A percentile compares a stretch with the other conserved stretches of the same genome.
Evolutionary conservation across 2,113 vertebrate genomes (phyloP).

Genomic region (Peromyscus polionotus): DNA sequence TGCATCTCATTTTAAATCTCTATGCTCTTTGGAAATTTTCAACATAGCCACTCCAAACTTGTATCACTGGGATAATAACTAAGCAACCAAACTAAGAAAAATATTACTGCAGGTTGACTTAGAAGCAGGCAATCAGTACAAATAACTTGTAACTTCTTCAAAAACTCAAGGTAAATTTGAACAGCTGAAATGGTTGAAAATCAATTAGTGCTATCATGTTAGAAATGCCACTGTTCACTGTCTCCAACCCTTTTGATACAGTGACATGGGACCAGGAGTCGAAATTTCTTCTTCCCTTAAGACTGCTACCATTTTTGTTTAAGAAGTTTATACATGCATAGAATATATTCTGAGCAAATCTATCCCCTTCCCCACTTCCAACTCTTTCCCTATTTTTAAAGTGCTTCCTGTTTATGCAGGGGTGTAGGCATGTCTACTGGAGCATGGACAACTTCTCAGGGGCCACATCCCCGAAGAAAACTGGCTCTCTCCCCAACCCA

Average conservation of each 20-base stretch:
- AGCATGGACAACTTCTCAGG: neutral
- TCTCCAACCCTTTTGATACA: neutral
- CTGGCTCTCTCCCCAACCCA: neutral
- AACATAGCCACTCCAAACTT: neutral
- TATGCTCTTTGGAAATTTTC: conserved; percentile 30
- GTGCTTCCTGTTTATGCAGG: neutral
- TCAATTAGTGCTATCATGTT: neutral
- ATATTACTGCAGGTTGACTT: neutral
- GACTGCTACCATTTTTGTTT: neutral
- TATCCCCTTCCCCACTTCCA: neutral
- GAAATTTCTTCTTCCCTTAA: neutral
- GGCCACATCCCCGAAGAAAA: neutral
- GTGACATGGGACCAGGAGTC: neutral
- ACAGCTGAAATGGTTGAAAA: neutral
- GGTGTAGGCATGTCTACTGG: neutral
- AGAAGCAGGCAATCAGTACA: neutral
- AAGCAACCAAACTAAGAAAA: neutral
- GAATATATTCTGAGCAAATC: neutral
- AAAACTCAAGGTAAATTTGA: neutral
- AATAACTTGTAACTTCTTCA: neutral
- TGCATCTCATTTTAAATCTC: conserved; percentile 10
- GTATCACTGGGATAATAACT: neutral
- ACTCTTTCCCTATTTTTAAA: neutral
- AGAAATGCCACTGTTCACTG: neutral
- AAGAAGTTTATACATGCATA: neutral